These are phyloP conservation scores for Mylabris sibirica DNA, from an alignment of 2,888 invertebrate genomes.

Conservation along the genomic window DNA sequence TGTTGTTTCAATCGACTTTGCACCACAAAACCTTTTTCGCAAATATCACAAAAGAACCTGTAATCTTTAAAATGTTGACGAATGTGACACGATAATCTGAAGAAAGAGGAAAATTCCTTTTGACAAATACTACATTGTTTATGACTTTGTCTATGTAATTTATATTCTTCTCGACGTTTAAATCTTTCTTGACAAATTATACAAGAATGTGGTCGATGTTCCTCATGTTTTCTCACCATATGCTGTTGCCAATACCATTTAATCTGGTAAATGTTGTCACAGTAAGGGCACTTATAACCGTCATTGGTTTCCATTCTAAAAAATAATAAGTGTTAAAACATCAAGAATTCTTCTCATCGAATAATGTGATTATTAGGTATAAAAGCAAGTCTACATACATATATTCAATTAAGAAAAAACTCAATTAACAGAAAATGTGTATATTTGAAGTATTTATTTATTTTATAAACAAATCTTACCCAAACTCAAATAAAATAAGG, in stretches of 20 bases:
- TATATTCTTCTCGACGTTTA: background rate
- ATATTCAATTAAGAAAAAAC: too few relatives aligned
- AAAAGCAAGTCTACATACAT: too few relatives aligned
- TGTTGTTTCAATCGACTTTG: too few relatives aligned
- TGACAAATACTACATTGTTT: background rate
- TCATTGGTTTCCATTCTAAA: too few relatives aligned
- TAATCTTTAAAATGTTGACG: background rate
- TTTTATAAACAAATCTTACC: too few relatives aligned
- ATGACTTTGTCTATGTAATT: background rate
- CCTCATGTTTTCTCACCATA: background rate
- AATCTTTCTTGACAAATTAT: background rate
- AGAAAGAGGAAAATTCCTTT: background rate
- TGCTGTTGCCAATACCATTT: background rate
- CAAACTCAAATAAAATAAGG: too few relatives aligned
- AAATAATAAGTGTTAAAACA: too few relatives aligned
- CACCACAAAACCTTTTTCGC: conserved; percentile 14
- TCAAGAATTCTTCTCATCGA: too few relatives aligned
- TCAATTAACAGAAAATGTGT: too few relatives aligned
- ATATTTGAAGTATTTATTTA: too few relatives aligned
- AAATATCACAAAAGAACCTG: background rate
- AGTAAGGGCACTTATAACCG: background rate
- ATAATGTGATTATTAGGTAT: too few relatives aligned
- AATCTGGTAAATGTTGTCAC: background rate
- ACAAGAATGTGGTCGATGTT: background rate
- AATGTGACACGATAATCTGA: background rate